phyloP scores from a whole-genome alignment of 1,140 invertebrate genomes.

The Paraescarpia echinospica region DNA sequence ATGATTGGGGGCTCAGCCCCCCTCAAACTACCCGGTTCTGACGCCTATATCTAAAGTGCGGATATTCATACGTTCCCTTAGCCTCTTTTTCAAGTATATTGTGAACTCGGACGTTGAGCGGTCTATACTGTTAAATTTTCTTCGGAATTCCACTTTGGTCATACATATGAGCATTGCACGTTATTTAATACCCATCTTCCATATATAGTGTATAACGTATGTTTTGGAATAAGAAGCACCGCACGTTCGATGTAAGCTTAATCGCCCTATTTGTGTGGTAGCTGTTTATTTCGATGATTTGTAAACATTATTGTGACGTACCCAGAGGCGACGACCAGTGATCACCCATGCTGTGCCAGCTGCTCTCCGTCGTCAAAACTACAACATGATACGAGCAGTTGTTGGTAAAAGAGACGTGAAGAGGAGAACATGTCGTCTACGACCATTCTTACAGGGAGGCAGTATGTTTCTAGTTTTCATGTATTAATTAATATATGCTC shows the following conservation, averaged over 20 bases:
- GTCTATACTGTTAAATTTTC: not conserved
- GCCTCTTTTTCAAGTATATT: not conserved
- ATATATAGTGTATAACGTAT: no score
- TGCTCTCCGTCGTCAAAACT: not conserved
- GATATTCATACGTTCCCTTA: no score
- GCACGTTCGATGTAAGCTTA: not conserved
- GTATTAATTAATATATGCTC: no score
- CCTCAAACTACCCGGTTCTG: no score
- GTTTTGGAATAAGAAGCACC: no score
- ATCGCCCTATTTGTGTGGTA: not conserved
- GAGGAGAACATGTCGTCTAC: no score
- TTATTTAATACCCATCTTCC: not conserved
- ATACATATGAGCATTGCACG: not conserved
- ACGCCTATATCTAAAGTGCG: no score
- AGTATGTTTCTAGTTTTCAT: no score
- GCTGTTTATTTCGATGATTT: not conserved
- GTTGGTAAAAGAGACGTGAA: no score
- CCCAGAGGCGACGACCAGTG: not conserved
- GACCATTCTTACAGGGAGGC: no score
- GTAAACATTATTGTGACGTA: not conserved
- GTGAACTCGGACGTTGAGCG: not conserved
- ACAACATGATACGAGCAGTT: no score
- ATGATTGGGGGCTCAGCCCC: no score
- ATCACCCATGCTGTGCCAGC: not conserved
- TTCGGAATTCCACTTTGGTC: not conserved